Base-by-base conservation (phyloP, 2,888 invertebrate species). In the Metopia argyrocephala region DNA sequence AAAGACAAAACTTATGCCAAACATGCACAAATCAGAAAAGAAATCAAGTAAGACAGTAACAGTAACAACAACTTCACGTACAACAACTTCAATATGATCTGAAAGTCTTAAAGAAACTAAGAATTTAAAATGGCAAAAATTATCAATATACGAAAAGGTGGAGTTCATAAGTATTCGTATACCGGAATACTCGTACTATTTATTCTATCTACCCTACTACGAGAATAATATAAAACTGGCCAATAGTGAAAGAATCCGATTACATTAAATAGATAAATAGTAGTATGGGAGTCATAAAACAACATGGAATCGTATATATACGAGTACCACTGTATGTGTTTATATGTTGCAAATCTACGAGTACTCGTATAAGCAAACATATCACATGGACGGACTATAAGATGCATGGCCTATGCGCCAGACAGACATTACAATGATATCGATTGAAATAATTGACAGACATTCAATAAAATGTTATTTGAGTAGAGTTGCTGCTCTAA, bases 191-290 rank as follows among this genome's bases (percentile, higher is more conserved):
- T n/a, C n/a, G n/a, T n/a, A n/a, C n/a, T n/a, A n/a, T n/a, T n/a
- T n/a, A 20, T 48, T n/a, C 3, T 20, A 69, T 56, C 69, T 59
- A 18, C 65, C 52, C 64, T 57, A 38, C 48, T 31, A 50, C 56
- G 50, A 59, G 57, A 76, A n/a, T 6, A 59, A 38, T 45, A 61
- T 52, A 75, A 61, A 59, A 61, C 46, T 46, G 64, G 61, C 81
- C 78, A 81, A 81, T 81, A 70, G 74, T 61, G 61, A 54, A 68
- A 61, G 81, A 75, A 81, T 81, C 81, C 78, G 81, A 81, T 81
- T 81, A 81, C 78, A 78, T 75, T 80, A 78, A 70, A 81, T 75
- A 78, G 81, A 81, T 78, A 81, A 81, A 65, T 65, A 61, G 69
- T 65, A 61, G 69, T 48, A 54, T 65, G 71, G 46, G 73, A 69